Base-by-base conservation (phyloP, 2,113 vertebrate species). In the Hassar affinis region DNA sequence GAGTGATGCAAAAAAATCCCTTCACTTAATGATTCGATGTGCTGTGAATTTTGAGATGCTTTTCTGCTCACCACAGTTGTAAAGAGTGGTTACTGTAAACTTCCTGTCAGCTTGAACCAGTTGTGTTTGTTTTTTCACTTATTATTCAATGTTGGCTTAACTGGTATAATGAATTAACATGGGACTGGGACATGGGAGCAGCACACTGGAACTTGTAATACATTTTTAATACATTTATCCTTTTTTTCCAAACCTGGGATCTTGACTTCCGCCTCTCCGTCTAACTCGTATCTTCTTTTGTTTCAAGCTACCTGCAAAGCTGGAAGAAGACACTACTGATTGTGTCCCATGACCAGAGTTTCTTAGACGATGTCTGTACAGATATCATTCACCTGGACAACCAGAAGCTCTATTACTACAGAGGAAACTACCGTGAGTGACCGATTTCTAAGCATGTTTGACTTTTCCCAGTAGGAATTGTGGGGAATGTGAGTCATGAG, bases 311-410 rank as follows among this genome's bases (percentile, higher is more conserved):
- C 88, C 94, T 97, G 69, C 96, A 97, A 88, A 93, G 95, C 79
- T 98, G 97, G 96, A 96, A 96, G 92, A 98, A 98, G 90, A 98
- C 97, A 0, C 90, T 98, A 11, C 94, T 98, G 35, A 96, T 97
- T 2, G 97, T 98, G 64, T 98, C 97, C 62, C 97, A 98, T 0
- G 97, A 98, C 93, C 97, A 98, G 86, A 96, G 97, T 35, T 98
- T 98, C 90, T 91, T 98, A 22, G 97, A 98, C 0, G 97, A 98
- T 0, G 97, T 98, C 45, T 98, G 97, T 88, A 97, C 97, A 0
- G 97, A 98, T 74, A 96, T 98, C 64, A 90, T 97, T 82, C 97
- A 98, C 85, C 87, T 98, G 0, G 96, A 98, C 79, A 88, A 93
- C 69, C 96, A 98, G 90, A 94, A 96, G 6, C 96, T 98, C 49